Evolutionary conservation across 2,797 vertebrate species (phyloP).

Genomic region (Aythya fuligula): DNA sequence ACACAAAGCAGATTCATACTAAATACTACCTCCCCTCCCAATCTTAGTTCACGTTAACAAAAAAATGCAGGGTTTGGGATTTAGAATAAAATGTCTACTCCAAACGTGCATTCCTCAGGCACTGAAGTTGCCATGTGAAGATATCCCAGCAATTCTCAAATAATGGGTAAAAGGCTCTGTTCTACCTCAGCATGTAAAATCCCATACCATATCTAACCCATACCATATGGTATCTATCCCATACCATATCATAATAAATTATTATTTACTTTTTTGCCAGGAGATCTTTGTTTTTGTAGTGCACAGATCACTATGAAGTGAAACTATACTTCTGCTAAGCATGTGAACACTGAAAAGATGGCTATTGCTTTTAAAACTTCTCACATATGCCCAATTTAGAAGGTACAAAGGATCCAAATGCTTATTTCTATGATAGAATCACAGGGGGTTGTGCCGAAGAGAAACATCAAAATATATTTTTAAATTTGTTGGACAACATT

Average conservation of each 20-base stretch:
- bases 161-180: neutral
- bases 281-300: neutral
- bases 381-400: neutral
- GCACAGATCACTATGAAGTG: neutral
- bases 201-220: neutral
- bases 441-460: neutral
- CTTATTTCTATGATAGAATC: neutral
- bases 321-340: neutral
- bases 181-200: neutral
- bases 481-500: neutral
- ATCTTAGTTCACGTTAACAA: neutral
- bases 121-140: fast-evolving
- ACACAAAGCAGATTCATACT: neutral
- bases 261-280: neutral
- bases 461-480: neutral
- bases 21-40: neutral
- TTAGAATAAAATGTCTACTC: neutral
- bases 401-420: neutral
- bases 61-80: neutral
- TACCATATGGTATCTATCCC: too few relatives aligned
- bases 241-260: too few relatives aligned
- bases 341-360: neutral
- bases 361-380: neutral
- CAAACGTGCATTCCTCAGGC: neutral
- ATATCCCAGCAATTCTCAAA: neutral